Conservation (phyloP, 2,888 invertebrate species). For the Melitaea athalia region DNA sequence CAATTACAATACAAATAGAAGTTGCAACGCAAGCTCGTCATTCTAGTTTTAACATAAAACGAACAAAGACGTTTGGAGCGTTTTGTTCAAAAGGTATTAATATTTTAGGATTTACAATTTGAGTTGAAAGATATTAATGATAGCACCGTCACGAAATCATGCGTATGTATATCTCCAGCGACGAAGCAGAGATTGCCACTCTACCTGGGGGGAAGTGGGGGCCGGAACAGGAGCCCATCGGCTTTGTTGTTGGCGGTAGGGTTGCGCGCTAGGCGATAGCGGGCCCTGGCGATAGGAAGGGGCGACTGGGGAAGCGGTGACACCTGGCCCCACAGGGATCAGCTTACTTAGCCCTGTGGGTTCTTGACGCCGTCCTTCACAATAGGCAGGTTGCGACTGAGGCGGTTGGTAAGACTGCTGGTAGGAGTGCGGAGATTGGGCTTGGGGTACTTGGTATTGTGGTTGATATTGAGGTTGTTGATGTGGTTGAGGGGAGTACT, state of each 20-base stretch:
- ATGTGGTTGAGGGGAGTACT: constrained; percentile 37
- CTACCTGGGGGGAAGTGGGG: constrained; percentile 77
- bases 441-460: constrained; percentile 34
- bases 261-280: constrained; percentile 66
- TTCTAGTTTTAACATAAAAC: neutral
- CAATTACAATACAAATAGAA: neutral
- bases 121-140: neutral
- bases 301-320: constrained; percentile 53
- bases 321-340: constrained; percentile 72
- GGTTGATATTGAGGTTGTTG: constrained; percentile 38
- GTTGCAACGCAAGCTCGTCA: neutral
- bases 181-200: constrained; percentile 27
- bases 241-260: constrained; percentile 66
- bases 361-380: constrained; percentile 70
- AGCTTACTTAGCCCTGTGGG: constrained; percentile 74
- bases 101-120: neutral
- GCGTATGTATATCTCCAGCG: constrained; percentile 25
- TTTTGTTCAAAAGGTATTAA: neutral
- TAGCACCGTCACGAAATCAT: constrained; percentile 1
- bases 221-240: constrained; percentile 79
- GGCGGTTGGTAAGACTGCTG: constrained; percentile 43
- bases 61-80: neutral
- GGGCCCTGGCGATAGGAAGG: constrained; percentile 63
- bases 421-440: constrained; percentile 42
- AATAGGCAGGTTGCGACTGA: constrained; percentile 58